These are phyloP conservation scores for Rallus limicola DNA, from an alignment of 2,113 vertebrate genomes.

Conservation along the genomic window DNA sequence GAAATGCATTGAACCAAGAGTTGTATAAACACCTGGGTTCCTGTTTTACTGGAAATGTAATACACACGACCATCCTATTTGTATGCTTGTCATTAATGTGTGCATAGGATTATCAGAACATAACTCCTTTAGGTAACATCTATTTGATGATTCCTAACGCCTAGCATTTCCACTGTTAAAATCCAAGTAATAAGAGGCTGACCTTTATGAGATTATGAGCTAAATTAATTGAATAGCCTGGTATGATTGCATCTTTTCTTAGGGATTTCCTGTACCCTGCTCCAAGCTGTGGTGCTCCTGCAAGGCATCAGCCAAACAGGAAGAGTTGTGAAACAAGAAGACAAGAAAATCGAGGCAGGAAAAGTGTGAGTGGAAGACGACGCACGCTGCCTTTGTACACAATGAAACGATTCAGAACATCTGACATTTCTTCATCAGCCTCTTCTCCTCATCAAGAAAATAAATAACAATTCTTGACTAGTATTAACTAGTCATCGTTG, in stretches of 20 bases:
- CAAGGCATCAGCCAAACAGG: neutral
- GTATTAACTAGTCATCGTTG: neutral
- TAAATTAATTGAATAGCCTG: neutral
- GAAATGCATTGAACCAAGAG: neutral
- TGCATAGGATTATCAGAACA: neutral
- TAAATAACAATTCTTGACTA: neutral
- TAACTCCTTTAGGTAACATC: neutral
- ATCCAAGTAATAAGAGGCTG: neutral
- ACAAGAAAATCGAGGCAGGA: neutral
- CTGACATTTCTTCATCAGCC: neutral
- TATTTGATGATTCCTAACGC: neutral
- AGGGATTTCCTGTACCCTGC: neutral
- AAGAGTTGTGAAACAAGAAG: neutral
- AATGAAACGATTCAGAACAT: neutral
- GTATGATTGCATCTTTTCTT: neutral
- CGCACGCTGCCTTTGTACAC: neutral
- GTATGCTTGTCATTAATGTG: neutral
- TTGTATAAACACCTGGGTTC: neutral
- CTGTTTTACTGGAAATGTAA: neutral
- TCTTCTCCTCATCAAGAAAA: slow-evolving; percentile 3
- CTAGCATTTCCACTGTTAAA: neutral
- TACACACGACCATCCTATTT: neutral
- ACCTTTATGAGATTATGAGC: neutral
- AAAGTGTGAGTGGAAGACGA: neutral
- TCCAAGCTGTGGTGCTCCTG: neutral